phyloP scores from a whole-genome alignment of 64 coral and sea anemone genomes.

The Acropora tenuis region DNA sequence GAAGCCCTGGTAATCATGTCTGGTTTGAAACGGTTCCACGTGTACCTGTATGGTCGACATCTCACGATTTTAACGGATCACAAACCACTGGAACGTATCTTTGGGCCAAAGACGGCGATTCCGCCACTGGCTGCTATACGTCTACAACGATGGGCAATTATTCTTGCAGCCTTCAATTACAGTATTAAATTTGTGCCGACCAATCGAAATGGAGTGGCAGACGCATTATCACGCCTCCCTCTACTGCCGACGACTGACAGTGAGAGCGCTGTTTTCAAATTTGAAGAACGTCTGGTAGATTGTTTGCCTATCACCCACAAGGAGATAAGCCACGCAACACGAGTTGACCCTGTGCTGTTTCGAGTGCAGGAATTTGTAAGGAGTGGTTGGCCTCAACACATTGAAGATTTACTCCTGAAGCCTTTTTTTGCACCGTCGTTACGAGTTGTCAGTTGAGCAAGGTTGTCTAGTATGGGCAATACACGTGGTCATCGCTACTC shows the following conservation, averaged over 20 bases:
- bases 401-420: slow-evolving; percentile 29
- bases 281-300: not conserved
- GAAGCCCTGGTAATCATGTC: too few species aligned
- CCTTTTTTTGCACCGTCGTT: slow-evolving; percentile 33
- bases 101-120: too few species aligned
- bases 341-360: slow-evolving; percentile 15
- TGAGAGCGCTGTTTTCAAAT: too few species aligned
- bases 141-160: slow-evolving; percentile 45
- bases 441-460: slow-evolving; percentile 38
- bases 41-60: slow-evolving; percentile 56
- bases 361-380: slow-evolving; percentile 13
- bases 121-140: slow-evolving; percentile 36
- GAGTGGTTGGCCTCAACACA: slow-evolving; percentile 28
- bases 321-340: slow-evolving; percentile 15
- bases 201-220: slow-evolving; percentile 20
- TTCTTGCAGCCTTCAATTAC: slow-evolving; percentile 46
- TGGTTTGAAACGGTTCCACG: slow-evolving; percentile 43
- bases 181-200: slow-evolving; percentile 17
- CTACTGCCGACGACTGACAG: slow-evolving; percentile 17
- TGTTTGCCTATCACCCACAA: slow-evolving; percentile 37
- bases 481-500: slow-evolving; percentile 31
- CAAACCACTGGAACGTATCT: slow-evolving; percentile 37
- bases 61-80: slow-evolving; percentile 50
- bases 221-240: slow-evolving; percentile 28
- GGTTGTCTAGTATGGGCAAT: slow-evolving; percentile 50